Evolutionary conservation across 2,888 invertebrate genomes (phyloP).

Genomic region (Drosophila picticornis): DNA sequence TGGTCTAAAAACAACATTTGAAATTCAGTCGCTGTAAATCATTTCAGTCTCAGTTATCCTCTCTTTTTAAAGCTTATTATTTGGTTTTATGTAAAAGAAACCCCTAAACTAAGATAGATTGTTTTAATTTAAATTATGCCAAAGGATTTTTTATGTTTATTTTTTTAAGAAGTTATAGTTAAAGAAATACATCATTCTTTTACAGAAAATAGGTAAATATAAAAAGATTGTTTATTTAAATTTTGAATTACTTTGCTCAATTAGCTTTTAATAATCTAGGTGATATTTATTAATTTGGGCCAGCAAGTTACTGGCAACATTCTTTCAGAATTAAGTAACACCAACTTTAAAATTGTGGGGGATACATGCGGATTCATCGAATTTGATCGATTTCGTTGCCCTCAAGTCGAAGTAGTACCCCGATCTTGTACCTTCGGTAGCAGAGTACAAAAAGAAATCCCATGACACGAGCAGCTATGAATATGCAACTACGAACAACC

Average conservation of each 20-base stretch:
- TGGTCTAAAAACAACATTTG: not conserved
- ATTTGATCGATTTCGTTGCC: not conserved
- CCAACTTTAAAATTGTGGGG: not conserved
- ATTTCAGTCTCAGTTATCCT: not conserved
- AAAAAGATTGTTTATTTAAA: not conserved
- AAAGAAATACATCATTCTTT: not conserved
- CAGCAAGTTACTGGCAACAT: not conserved
- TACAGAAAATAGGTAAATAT: not conserved
- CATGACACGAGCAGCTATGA: not conserved
- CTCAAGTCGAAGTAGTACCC: not conserved
- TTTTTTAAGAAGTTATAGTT: not conserved
- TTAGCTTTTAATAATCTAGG: not conserved
- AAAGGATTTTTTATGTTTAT: not conserved
- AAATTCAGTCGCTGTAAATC: not conserved
- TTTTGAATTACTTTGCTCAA: not conserved
- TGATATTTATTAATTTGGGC: not conserved
- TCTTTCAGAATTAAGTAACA: not conserved
- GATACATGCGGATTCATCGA: not conserved
- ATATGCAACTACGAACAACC: slow-evolving; percentile 12
- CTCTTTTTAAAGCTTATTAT: not conserved
- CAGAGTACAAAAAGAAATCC: not conserved
- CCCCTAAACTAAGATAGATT: not conserved
- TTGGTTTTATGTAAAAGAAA: too few species aligned
- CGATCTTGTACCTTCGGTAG: not conserved
- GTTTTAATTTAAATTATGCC: too few species aligned